phyloP scores from a whole-genome alignment of 2,888 invertebrate species.

The Terebella lapidaria region DNA sequence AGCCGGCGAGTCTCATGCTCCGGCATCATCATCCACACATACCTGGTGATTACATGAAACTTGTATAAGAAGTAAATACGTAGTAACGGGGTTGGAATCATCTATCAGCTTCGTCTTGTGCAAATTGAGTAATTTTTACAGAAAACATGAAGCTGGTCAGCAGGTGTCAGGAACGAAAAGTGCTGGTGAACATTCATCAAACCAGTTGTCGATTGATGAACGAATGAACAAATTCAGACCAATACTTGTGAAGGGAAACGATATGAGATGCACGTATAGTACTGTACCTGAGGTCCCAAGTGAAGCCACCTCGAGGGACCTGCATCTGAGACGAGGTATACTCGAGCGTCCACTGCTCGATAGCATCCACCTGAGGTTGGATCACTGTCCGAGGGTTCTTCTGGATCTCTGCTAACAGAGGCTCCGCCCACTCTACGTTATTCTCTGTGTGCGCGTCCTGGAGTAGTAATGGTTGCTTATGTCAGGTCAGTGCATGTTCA shows the following conservation, averaged over 20 bases:
- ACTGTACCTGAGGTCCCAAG: conserved; percentile 30
- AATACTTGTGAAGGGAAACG: no score
- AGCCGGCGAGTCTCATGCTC: conserved; percentile 25
- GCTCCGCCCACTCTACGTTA: conserved; percentile 28
- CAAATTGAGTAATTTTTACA: no score
- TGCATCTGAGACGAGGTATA: conserved; percentile 14
- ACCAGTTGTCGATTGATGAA: no score
- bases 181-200: no score
- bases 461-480: background rate
- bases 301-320: conserved; percentile 29
- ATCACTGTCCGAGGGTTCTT: conserved; percentile 24
- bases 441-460: conserved; percentile 28
- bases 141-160: no score
- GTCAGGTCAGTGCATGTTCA: background rate
- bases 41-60: conserved; percentile 21
- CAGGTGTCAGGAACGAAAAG: no score
- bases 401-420: conserved; percentile 25
- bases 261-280: no score
- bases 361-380: conserved; percentile 27
- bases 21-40: conserved; percentile 30
- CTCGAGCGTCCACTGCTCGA: conserved; percentile 22
- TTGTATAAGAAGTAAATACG: no score
- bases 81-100: no score
- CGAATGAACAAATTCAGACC: no score
- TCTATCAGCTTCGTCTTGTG: no score